Evolutionary conservation across 1,140 invertebrate genomes (phyloP).

Genomic region (Drosophila bocki): DNA sequence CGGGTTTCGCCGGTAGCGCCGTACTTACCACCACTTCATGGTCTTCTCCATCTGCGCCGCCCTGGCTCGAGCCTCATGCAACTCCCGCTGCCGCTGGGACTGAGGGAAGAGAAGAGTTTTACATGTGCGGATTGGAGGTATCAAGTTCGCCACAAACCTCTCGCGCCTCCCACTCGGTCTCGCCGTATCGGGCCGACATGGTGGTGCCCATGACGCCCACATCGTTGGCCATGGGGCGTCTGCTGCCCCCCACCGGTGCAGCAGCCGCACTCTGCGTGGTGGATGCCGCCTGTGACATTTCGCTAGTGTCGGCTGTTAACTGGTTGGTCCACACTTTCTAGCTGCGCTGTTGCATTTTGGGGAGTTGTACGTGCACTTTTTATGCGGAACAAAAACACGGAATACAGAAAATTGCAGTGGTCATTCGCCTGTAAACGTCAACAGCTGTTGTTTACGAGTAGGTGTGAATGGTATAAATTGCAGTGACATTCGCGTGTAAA

Average conservation of each 20-base stretch:
- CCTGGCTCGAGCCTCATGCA: slow-evolving; percentile 95
- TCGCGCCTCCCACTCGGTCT: slow-evolving; percentile 90
- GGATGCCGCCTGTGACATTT: slow-evolving; percentile 69
- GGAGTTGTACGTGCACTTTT: slow-evolving; percentile 7
- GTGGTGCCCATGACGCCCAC: slow-evolving; percentile 57
- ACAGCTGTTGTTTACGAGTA: slow-evolving; percentile 22
- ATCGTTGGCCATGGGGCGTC: slow-evolving; percentile 53
- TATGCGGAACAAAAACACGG: slow-evolving; percentile 6
- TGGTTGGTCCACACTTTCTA: slow-evolving; percentile 15
- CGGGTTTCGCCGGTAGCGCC: too few relatives aligned
- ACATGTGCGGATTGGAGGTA: not conserved
- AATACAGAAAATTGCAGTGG: slow-evolving; percentile 42
- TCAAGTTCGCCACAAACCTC: slow-evolving; percentile 85
- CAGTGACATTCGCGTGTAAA: too few relatives aligned
- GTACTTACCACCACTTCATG: slow-evolving; percentile 95
- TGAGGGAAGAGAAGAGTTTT: slow-evolving; percentile 51
- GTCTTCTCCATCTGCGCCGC: slow-evolving; percentile 99
- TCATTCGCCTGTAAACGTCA: slow-evolving; percentile 6
- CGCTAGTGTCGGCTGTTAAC: not conserved
- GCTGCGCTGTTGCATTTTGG: slow-evolving; percentile 41
- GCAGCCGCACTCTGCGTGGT: slow-evolving; percentile 60
- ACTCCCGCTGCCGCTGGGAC: slow-evolving; percentile 91
- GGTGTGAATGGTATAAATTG: not conserved
- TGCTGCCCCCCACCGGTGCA: slow-evolving; percentile 45
- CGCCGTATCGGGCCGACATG: slow-evolving; percentile 85